Evolutionary conservation across 2,113 vertebrate genomes (phyloP), one percentile per base, ranked within the genome.

Genomic region (Anser cygnoides): DNA sequence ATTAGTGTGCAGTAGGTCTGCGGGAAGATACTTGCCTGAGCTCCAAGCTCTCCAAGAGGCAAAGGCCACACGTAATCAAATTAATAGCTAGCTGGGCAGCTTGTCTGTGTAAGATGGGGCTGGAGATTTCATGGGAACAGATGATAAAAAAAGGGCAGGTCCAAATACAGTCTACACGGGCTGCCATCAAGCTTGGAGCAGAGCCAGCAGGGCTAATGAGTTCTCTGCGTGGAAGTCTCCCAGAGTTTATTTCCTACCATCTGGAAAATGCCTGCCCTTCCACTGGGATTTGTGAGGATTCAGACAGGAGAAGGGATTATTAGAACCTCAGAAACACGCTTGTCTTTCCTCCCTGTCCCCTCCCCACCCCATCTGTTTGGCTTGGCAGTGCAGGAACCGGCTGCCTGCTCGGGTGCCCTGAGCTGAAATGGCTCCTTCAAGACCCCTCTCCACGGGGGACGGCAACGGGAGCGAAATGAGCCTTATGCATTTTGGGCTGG

Each of bases 171-270:
- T 52, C 80, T 86, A 23, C 78, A 66, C 0, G 67, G 73, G 10
- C 49, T 95, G 74, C 44, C 63, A 21, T 26, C 0, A 12, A 63
- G 62, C 35, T 26, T 95, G 96, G 95, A 84, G 26, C 46, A 26
- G 49, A 54, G 91, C 95, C 97, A 95, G 72, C 19, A 13, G 72
- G 94, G 89, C 86, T 96, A 92, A 96, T 95, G 95, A 95, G 62
- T 79, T 96, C 87, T 88, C 93, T 52, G 83, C 23, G 1, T 76
- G 80, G 87, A 95, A 84, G 41, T 44, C 73, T 70, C 92, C 87
- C 84, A 49, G 79, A 89, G 91, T 96, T 94, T 87, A 94, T 97
- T 87, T 94, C 79, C 79, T 46, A 63, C 97, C 96, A 96, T 95
- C 96, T 97, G 96, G 95, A 96, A 96, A 95, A 90, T 5, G 90